Base-by-base conservation (phyloP, 2,797 vertebrate species). In the Malurus leucopterus region DNA sequence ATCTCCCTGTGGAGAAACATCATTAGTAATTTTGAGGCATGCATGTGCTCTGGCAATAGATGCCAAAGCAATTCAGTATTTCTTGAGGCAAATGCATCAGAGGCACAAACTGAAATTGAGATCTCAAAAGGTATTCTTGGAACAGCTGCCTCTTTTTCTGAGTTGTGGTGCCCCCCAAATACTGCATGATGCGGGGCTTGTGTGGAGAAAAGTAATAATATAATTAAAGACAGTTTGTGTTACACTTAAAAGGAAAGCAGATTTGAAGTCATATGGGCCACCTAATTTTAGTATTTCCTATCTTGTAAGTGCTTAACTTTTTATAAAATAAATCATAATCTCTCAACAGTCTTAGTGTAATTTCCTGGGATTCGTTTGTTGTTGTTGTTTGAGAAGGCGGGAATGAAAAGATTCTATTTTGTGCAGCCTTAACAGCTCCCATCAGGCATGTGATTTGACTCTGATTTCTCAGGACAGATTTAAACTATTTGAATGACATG, bases 381-480 rank as follows among this genome's bases (percentile, higher is more conserved):
- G 43, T 58, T 78, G 61, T 75, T 79, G 41, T 49, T 89, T 40
- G 8, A 63, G 29, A 86, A 71, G 41, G 58, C 82, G 21, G 26
- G 76, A 82, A 77, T 15, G 36, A 92, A 77, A 83, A 76, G 87
- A 50, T 30, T 64, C 19, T 70, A 18, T 84, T 94, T 89, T 86
- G 59, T 93, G 50, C 73, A 72, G 70, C 23, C 70, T 62, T 91
- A 92, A 70, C 65, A 43, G 72, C 58, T 95, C 73, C 59, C 73
- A 86, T 91, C 84, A 90, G 91, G 79, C 68, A 75, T 85, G 30
- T 80, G 78, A 89, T 93, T 81, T 92, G 90, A 95, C 73, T 93
- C 72, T 93, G 84, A 94, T 93, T 91, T 84, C 70, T 91, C 84
- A 84, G 86, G 90, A 92, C 82, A 90, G 86, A 92, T 91, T 93